Conservation (phyloP, 2,113 vertebrate species). For the Donacobius atricapilla region DNA sequence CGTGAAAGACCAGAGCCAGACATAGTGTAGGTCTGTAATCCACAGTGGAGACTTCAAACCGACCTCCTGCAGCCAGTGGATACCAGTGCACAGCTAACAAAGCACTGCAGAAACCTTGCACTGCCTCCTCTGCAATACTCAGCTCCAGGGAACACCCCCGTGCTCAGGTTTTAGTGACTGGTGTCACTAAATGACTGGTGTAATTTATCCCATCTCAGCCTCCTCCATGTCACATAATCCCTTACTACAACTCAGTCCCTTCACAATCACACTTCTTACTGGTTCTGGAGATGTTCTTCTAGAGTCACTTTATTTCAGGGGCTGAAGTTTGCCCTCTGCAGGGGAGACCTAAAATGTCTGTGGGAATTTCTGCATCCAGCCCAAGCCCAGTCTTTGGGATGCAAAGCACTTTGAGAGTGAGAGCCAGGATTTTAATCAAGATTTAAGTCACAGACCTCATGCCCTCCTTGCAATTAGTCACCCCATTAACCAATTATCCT, state of each 20-base stretch:
- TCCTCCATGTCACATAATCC: neutral
- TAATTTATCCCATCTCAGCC: neutral
- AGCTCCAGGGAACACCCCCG: neutral
- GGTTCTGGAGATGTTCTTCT: neutral
- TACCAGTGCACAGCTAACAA: neutral
- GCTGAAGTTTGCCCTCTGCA: neutral
- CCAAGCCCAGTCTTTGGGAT: neutral
- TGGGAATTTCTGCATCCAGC: neutral
- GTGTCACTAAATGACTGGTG: neutral
- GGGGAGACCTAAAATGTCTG: neutral
- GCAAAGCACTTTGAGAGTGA: neutral
- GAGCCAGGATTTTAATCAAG: neutral
- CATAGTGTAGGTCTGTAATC: neutral
- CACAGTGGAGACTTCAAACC: neutral
- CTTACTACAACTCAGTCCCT: neutral
- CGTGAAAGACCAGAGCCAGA: neutral
- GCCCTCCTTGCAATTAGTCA: slow-evolving; percentile 11
- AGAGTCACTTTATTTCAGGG: neutral
- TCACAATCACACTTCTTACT: neutral
- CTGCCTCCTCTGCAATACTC: neutral
- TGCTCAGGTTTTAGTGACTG: fast-evolving
- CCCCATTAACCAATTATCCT: slow-evolving; percentile 20
- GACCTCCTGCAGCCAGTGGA: neutral
- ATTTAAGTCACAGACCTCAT: slow-evolving; percentile 3
- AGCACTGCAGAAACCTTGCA: neutral